These are phyloP conservation scores for Microcebus lehilahytsara DNA, from an alignment of 2,113 vertebrate genomes.

Conservation along the genomic window DNA sequence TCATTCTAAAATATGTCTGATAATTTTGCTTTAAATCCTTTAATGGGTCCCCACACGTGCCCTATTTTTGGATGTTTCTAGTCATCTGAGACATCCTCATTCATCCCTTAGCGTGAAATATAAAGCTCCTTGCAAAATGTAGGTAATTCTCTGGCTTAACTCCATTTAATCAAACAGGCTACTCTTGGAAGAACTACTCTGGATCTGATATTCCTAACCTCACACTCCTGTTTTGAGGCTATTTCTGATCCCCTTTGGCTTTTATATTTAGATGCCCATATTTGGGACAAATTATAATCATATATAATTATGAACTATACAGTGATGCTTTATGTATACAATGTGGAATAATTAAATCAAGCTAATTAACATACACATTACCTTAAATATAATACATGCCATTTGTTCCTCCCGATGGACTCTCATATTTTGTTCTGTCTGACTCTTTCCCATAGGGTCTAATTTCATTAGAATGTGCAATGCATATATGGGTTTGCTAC, in stretches of 20 bases:
- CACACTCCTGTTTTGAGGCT: not conserved
- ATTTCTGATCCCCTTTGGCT: not conserved
- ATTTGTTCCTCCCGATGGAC: not conserved
- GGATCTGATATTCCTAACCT: not conserved
- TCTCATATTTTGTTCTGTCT: not conserved
- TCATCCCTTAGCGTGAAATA: too few species aligned
- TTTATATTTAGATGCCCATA: not conserved
- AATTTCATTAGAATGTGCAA: not conserved
- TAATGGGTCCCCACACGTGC: not conserved
- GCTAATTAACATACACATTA: not conserved
- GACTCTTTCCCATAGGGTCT: not conserved
- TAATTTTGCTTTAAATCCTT: not conserved
- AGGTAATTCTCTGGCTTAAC: not conserved
- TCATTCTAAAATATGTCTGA: not conserved
- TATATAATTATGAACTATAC: not conserved
- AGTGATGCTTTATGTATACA: not conserved
- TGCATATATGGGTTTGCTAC: not conserved
- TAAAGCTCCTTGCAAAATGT: not conserved
- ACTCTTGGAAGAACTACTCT: not conserved
- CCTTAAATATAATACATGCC: not conserved
- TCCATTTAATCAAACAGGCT: not conserved
- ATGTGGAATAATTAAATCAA: not conserved
- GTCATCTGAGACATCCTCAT: not conserved
- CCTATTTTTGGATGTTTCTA: not conserved
- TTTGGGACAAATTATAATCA: not conserved